A percentile compares a stretch with the other conserved stretches of the same genome.
These are phyloP conservation scores for Donacobius atricapilla DNA, from an alignment of 2,113 vertebrate genomes.

Conservation along the genomic window DNA sequence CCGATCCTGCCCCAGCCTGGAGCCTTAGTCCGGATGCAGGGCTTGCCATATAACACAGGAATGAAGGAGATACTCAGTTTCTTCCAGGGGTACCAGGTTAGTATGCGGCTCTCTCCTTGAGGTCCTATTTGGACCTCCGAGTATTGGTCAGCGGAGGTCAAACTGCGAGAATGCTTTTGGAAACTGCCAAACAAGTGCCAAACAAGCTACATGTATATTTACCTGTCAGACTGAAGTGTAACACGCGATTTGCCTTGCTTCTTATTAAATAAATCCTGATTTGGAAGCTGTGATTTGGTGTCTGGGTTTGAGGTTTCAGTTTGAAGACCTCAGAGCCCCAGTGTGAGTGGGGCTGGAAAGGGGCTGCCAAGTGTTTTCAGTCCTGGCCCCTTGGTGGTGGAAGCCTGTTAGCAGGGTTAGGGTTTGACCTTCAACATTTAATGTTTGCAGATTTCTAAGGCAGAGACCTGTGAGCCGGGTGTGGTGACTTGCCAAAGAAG, in stretches of 20 bases:
- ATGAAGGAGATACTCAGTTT: conserved; percentile 96
- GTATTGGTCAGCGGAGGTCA: background rate
- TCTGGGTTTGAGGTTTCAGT: background rate
- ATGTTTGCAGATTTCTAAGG: background rate
- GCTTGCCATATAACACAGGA: conserved; percentile 90
- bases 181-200: background rate
- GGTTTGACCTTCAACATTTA: background rate
- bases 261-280: background rate
- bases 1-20: conserved; percentile 84
- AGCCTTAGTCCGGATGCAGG: conserved; percentile 92
- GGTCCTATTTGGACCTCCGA: background rate
- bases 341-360: background rate
- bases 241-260: background rate
- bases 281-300: background rate
- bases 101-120: background rate
- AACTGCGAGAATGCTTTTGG: background rate
- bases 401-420: background rate
- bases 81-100: conserved; percentile 97
- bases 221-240: background rate
- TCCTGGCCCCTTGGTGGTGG: background rate
- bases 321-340: background rate
- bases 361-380: background rate
- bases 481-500: background rate
- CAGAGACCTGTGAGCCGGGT: background rate
- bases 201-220: background rate